phyloP scores from a whole-genome alignment of 2,888 invertebrate genomes.

The Leuctra nigra region DNA sequence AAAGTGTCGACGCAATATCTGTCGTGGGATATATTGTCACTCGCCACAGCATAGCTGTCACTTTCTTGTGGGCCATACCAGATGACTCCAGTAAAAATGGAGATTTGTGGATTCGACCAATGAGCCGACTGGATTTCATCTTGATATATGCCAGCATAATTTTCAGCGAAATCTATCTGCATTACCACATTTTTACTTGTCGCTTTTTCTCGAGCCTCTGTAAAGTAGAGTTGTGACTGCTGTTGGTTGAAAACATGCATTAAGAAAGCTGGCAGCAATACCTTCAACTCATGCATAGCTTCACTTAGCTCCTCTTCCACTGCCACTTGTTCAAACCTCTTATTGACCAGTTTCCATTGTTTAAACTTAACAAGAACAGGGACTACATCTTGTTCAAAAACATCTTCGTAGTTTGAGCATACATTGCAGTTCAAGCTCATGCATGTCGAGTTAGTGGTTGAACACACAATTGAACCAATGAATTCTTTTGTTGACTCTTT shows the following conservation, averaged over 20 bases:
- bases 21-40: conserved; percentile 17
- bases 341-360: not conserved
- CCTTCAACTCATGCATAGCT: not conserved
- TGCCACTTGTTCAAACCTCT: not conserved
- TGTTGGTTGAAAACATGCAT: conserved; percentile 4
- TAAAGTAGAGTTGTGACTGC: conserved; percentile 3
- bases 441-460: not conserved
- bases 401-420: not conserved
- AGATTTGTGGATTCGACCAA: conserved; percentile 13
- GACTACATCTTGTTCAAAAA: not conserved
- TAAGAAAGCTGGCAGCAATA: not conserved
- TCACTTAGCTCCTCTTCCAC: not conserved
- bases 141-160: conserved; percentile 2
- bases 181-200: not conserved
- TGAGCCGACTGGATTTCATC: conserved; percentile 13
- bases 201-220: not conserved
- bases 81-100: conserved; percentile 10
- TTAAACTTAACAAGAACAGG: not conserved
- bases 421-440: not conserved
- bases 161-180: conserved; percentile 10
- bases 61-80: conserved; percentile 15
- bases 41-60: conserved; percentile 13
- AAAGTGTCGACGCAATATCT: conserved; percentile 14
- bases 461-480: not conserved
- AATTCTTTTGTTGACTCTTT: not conserved